phyloP scores from a whole-genome alignment of 2,888 invertebrate species.

The Aelia acuminata region DNA sequence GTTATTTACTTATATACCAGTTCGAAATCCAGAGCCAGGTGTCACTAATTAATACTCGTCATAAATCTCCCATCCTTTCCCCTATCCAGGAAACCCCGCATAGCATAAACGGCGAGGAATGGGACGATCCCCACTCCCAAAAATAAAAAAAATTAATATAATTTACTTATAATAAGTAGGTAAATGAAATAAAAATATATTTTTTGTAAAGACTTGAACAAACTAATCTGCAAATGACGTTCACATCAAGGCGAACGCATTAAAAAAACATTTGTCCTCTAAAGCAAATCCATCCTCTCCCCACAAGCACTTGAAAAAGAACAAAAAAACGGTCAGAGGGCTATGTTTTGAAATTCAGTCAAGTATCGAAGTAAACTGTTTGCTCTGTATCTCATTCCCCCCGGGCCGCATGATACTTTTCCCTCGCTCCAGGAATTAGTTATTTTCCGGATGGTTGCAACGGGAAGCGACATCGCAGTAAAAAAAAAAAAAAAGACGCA shows the following conservation, averaged over 20 bases:
- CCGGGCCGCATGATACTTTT: neutral
- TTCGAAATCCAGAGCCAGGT: too few species aligned
- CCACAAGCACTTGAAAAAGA: neutral
- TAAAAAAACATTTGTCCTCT: neutral
- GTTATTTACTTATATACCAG: too few species aligned
- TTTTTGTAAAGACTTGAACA: neutral
- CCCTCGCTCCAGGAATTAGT: slow-evolving; percentile 12
- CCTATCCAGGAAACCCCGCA: too few species aligned
- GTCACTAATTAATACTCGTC: too few species aligned
- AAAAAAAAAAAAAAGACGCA: neutral
- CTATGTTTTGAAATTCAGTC: slow-evolving; percentile 46
- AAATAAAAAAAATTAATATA: too few species aligned
- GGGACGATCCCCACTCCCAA: too few species aligned
- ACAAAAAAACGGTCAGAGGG: neutral
- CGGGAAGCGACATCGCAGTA: neutral
- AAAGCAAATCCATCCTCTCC: neutral
- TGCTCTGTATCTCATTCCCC: slow-evolving; percentile 52
- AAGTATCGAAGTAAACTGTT: slow-evolving; percentile 36
- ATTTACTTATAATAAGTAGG: too few species aligned
- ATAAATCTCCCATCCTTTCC: too few species aligned
- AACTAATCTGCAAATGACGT: neutral
- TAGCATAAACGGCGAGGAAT: too few species aligned
- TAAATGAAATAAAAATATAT: too few species aligned
- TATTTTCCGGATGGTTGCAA: slow-evolving; percentile 5
- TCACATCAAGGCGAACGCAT: neutral